A percentile compares a stretch with the other conserved stretches of the same genome.
phyloP scores from a whole-genome alignment of 2,888 invertebrate genomes.

The Chymomyza fuscimana region DNA sequence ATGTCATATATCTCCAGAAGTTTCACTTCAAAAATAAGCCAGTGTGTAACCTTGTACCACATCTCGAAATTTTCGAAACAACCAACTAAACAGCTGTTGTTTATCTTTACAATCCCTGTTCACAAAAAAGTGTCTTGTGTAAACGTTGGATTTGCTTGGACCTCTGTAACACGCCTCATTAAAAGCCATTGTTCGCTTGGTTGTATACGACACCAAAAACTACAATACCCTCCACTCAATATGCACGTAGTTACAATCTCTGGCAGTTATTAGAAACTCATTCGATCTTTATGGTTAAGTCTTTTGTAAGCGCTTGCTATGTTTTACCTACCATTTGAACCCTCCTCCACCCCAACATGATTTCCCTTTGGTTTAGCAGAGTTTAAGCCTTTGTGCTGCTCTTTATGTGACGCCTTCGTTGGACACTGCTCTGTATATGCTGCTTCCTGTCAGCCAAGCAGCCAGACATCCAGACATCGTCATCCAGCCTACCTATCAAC shows the following conservation, averaged over 20 bases:
- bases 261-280: constrained; percentile 53
- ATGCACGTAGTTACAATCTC: background rate
- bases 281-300: constrained; percentile 59
- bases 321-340: constrained; percentile 61
- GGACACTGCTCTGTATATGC: constrained; percentile 45
- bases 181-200: constrained; percentile 67
- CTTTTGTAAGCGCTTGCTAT: constrained; percentile 57
- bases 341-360: constrained; percentile 5
- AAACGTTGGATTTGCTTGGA: background rate
- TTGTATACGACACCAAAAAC: constrained; percentile 6
- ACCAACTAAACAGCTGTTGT: background rate
- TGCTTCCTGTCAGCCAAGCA: constrained; percentile 39
- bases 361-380: constrained; percentile 15
- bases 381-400: constrained; percentile 48
- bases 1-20: too few relatives aligned
- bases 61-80: too few relatives aligned
- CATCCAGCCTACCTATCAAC: constrained; percentile 26
- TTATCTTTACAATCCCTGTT: background rate
- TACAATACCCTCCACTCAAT: constrained; percentile 10
- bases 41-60: too few relatives aligned
- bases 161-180: constrained; percentile 45
- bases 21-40: too few relatives aligned
- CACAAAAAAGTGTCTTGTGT: background rate
- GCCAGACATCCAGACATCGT: constrained; percentile 21
- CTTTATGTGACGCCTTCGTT: constrained; percentile 66